Conservation (phyloP, 2,113 vertebrate genomes). For the Seriola aureovittata region DNA sequence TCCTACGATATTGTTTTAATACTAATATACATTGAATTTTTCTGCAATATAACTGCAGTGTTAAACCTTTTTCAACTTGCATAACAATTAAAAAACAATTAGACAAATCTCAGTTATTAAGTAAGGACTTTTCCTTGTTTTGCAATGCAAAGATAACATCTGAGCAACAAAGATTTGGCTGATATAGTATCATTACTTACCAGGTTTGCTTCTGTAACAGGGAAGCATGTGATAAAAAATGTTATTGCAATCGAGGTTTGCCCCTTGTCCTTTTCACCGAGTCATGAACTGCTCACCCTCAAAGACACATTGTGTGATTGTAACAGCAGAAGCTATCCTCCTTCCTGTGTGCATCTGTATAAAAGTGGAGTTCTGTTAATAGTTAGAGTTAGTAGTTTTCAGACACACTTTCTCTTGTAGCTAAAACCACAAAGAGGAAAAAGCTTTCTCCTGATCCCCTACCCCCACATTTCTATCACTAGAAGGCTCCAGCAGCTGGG, state of each 20-base stretch:
- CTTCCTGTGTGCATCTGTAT: constrained; percentile 5
- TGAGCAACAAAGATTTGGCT: constrained; percentile 36
- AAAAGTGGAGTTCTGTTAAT: constrained; percentile 8
- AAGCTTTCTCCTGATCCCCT: constrained; percentile 44
- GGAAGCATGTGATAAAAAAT: constrained; percentile 55
- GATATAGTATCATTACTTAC: constrained; percentile 45
- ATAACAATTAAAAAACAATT: background rate
- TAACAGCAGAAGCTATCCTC: constrained; percentile 35
- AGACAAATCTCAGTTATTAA: background rate
- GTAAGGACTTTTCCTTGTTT: constrained; percentile 16
- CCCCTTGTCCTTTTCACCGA: constrained; percentile 71
- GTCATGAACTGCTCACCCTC: constrained; percentile 54
- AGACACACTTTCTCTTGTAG: constrained; percentile 17
- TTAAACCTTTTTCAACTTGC: background rate
- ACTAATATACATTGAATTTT: background rate
- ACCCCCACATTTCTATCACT: constrained; percentile 77
- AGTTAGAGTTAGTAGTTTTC: constrained; percentile 18
- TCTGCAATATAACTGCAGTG: background rate
- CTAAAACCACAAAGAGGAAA: constrained; percentile 26
- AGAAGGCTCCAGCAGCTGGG: constrained; percentile 81
- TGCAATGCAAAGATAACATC: constrained; percentile 36
- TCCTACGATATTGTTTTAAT: constrained; percentile 11
- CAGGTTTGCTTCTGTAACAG: constrained; percentile 42
- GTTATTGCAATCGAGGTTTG: constrained; percentile 47
- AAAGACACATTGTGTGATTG: constrained; percentile 34